A percentile compares a stretch with the other conserved stretches of the same genome.
Evolutionary conservation across 2,113 vertebrate genomes (phyloP).

Genomic region (Percopsis transmontana): DNA sequence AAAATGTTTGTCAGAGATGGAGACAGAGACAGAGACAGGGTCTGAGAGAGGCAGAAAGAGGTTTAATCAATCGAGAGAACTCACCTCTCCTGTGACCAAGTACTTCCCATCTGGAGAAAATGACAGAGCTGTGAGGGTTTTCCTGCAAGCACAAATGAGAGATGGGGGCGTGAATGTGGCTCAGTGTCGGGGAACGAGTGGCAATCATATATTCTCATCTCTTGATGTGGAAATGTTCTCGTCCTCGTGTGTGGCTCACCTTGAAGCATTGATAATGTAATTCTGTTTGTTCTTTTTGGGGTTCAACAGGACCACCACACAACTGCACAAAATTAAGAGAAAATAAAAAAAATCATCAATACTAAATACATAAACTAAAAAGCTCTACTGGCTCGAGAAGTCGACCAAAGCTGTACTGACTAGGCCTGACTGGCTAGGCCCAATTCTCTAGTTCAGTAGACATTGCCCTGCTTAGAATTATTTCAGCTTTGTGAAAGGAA

Average conservation of each 20-base stretch:
- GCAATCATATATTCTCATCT: neutral
- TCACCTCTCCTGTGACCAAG: constrained; percentile 97
- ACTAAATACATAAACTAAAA: neutral
- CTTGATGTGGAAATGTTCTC: neutral
- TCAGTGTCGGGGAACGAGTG: neutral
- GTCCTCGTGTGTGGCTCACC: constrained; percentile 73
- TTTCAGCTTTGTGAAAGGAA: constrained; percentile 45
- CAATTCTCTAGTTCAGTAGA: constrained; percentile 6
- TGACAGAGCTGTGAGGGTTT: constrained; percentile 92
- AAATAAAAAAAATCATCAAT: neutral
- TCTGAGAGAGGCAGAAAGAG: neutral
- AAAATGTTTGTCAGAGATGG: neutral
- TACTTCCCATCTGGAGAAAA: constrained; percentile 96
- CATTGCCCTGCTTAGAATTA: constrained; percentile 42
- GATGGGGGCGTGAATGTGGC: constrained; percentile 1
- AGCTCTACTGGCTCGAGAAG: neutral
- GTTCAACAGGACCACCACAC: constrained; percentile 93
- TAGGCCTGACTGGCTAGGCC: neutral
- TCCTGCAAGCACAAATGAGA: constrained; percentile 76
- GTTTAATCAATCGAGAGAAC: constrained; percentile 23
- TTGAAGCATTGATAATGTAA: constrained; percentile 94
- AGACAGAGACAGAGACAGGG: neutral
- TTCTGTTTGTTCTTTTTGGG: constrained; percentile 90
- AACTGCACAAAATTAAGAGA: constrained; percentile 78
- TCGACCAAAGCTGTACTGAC: neutral